Conservation (phyloP, 2,113 vertebrate species). For the Dasypus novemcinctus region DNA sequence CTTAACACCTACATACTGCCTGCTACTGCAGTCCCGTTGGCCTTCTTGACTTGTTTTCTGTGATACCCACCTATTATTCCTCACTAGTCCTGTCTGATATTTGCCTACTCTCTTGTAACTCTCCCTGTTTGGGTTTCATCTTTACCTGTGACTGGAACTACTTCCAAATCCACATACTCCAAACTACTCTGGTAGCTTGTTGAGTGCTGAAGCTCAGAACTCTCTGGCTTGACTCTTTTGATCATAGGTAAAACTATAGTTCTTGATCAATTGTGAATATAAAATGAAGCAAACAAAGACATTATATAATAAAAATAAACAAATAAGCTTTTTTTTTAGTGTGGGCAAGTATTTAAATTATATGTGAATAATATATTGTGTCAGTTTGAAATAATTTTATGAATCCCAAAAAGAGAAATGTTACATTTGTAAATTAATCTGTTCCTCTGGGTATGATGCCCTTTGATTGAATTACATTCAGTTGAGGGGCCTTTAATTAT, state of each 20-base stretch:
- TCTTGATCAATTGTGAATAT: constrained; percentile 1
- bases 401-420: no score
- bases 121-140: no score
- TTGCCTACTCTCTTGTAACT: background rate
- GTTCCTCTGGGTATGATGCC: no score
- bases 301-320: background rate
- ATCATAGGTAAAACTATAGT: background rate
- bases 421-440: no score
- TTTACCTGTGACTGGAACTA: background rate
- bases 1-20: background rate
- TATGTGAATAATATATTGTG: background rate
- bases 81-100: background rate
- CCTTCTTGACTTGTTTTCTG: background rate
- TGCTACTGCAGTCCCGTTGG: background rate
- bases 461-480: no score
- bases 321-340: background rate
- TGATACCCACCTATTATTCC: background rate
- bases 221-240: background rate
- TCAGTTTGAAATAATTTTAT: no score
- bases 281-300: background rate
- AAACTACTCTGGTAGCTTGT: no score
- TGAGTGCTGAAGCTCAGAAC: background rate
- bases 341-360: constrained; percentile 3
- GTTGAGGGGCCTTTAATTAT: no score
- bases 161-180: background rate